Base-by-base conservation (phyloP, 2,888 invertebrate genomes). In the Heliconius ethilla region DNA sequence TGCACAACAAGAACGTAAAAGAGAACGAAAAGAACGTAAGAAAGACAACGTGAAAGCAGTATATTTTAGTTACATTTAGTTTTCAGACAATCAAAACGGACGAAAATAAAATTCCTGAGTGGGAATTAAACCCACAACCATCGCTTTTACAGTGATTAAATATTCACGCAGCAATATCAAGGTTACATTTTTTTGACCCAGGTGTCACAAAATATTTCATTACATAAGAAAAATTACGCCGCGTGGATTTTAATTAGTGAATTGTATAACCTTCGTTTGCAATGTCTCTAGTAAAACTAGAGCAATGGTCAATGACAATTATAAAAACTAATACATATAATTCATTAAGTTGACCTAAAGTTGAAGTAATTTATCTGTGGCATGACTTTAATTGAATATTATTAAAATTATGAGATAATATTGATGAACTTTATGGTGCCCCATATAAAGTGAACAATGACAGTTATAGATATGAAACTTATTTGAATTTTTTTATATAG, bases 201-300 rank as follows among this genome's bases (percentile, higher is more conserved):
- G 40, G 25, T n/a, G n/a, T 37, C 66, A 66, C 33, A 37, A 37
- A 37, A 66, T n/a, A 0, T 33, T 37, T 18, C 13, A 67, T 67
- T 67, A n/a, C n/a, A n/a, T 37, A 40, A n/a, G 9, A 65, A 45
- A n/a, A 40, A 25, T 2, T 67, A 25, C 6, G 25, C 40, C 40
- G 67, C 37, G 40, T 67, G 40, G 13, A 22, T 11, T 67, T 67
- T 13, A n/a, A 25, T 40, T 40, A n/a, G 40, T 25, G 37, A 69
- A 40, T 37, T 25, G 37, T 40, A 25, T 40, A 7, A 69, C 67
- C 67, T 69, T 69, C 67, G 7, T 40, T 69, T 69, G 40, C 67
- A 69, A 67, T 67, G 37, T 9, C 40, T 7, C n/a, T 67, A 67
- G n/a, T 37, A n/a, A 67, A 67, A n/a, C 67, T 67, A 37, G 37